Evolutionary conservation across 2,113 vertebrate genomes (phyloP), one percentile per base, ranked within the genome.

Genomic region (Macheiramphus alcinus): DNA sequence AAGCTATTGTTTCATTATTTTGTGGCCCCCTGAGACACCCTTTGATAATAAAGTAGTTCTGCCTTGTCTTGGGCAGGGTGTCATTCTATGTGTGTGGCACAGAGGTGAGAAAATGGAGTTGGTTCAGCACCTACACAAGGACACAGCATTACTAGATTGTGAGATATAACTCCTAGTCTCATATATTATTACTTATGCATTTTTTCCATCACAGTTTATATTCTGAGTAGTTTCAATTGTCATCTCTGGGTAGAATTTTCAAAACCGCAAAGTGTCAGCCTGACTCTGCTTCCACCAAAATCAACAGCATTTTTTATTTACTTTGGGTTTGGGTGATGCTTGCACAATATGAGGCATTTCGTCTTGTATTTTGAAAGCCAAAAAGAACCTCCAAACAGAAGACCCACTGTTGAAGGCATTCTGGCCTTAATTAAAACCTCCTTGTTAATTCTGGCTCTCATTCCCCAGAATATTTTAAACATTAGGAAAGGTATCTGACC

Each of bases 161-260:
- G 55, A 61, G 36, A 73, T 80, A 21, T 43, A 90, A 85, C 53
- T 75, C 62, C 45, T 19, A 29, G 74, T 70, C 90, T 93, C 74
- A 90, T 61, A 53, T 93, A 59, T 55, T 78, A 55, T 61, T 74
- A 76, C 71, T 90, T 88, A 83, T 17, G n/a, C 21, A 42, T 71
- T 92, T 95, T 96, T 97, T 94, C 92, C 90, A 80, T 76, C 74
- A 72, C 87, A 90, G 87, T 72, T 90, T 80, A 65, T 82, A 68
- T 82, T 89, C 40, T 91, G 71, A 87, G 62, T 53, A 87, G 94
- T 92, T 94, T 97, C 84, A 94, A 27, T 95, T 93, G 81, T 80
- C 84, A 79, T 79, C 53, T 80, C 23, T 56, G 40, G 29, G 66
- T 38, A 65, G 84, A 94, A 87, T 95, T 95, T 90, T 93, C 74